These are phyloP conservation scores for Cercopithecus neglectus DNA, from an alignment of 2,797 vertebrate species.

Conservation along the genomic window DNA sequence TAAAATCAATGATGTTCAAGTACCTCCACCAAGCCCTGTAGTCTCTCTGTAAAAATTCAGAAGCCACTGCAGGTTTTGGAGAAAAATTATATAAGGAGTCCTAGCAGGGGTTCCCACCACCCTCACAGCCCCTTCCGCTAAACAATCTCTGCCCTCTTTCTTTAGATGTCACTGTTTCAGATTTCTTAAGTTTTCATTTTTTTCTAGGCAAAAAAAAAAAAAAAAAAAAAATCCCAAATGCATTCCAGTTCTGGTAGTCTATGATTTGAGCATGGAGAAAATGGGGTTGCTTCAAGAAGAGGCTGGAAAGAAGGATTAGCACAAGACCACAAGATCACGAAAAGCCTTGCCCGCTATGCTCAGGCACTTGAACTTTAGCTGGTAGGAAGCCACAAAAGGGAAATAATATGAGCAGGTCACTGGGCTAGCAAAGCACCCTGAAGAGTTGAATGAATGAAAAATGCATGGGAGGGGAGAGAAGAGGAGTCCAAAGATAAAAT, in stretches of 20 bases:
- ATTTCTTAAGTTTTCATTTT: not conserved
- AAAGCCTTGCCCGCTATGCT: not conserved
- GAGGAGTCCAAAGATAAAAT: not conserved
- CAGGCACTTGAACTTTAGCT: not conserved
- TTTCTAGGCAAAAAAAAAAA: not conserved
- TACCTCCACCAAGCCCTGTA: not conserved
- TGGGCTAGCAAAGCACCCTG: no score
- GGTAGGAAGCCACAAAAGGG: not conserved
- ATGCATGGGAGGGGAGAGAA: rapidly evolving
- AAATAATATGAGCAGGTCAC: not conserved
- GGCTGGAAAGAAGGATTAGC: not conserved
- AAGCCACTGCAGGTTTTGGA: not conserved
- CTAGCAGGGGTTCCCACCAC: not conserved
- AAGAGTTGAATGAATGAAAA: not conserved
- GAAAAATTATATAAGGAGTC: not conserved
- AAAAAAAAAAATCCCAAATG: not conserved
- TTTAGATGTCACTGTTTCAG: not conserved
- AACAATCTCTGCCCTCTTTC: not conserved
- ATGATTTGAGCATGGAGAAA: not conserved
- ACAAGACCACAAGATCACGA: no score
- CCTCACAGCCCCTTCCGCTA: not conserved
- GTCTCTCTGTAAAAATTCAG: not conserved
- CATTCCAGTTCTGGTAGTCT: not conserved
- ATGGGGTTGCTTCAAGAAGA: not conserved
- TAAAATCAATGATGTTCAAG: not conserved